Evolutionary conservation across 2,888 invertebrate genomes (phyloP), one percentile per base, ranked within the genome.

Genomic region (Microchrysa polita): DNA sequence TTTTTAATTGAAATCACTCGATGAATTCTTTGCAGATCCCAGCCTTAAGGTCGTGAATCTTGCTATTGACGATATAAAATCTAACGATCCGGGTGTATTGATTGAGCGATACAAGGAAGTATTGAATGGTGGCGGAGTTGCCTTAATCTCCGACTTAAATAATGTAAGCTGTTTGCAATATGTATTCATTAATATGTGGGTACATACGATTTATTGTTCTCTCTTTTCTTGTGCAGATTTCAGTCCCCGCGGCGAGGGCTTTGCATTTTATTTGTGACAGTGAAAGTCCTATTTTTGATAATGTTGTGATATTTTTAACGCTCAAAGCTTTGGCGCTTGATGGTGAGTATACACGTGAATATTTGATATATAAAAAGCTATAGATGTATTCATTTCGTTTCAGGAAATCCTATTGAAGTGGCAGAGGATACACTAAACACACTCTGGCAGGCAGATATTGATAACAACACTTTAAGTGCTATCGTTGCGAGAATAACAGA

Each of bases 231-330:
- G n/a, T 48, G 48, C 12, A 84, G 84, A 81, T 84, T 65, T 80
- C 83, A 1, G 77, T 80, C 0, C 74, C 77, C 65, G 78, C 80
- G 1, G 84, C 83, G 1, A 85, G 83, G 78, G 87, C 87, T 2
- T 86, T 90, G 77, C 90, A 90, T 78, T 81, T 84, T 73, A 85
- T 90, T 77, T 89, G 89, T 77, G 90, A 90, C 78, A 86, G 86
- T 34, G 76, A 84, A 59, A 85, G 81, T 73, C 89, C 89, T 10
- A 79, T 87, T 20, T 82, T 83, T 0, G 75, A 79, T 20, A 81
- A 83, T 73, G 84, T 83, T 5, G 80, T 87, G 20, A 87, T 86
- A 57, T 85, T 86, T 77, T 78, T 87, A 14, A 85, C 85, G 1
- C 76, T 84, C 72, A 83, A 40, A 60, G 80, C 76, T 60, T 78